Base-by-base conservation (phyloP, 2,888 invertebrate genomes). In the Branchipolynoe longqiensis region DNA sequence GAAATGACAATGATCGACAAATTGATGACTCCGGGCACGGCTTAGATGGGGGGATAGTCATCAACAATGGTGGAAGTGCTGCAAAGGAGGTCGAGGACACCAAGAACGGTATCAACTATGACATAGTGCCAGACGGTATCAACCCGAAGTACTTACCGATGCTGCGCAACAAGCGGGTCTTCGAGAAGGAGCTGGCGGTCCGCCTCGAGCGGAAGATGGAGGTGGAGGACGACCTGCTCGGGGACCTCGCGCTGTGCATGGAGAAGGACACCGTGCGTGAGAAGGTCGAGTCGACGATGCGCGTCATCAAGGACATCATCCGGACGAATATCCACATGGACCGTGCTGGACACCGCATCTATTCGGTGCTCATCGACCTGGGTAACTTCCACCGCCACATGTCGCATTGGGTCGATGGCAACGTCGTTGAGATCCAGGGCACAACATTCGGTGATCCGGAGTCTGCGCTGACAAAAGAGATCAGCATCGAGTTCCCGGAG, bases 401-500 rank as follows among this genome's bases (percentile, higher is more conserved):
- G 28, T 12, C 25, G 14, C 78, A 48, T 28, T 4, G 3, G 1
- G 54, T 78, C 14, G 28, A 41, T 1, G 78, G 54, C 6, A 28
- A 48, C 31, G n/a, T 41, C 0, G 78, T 78, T 28, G 18, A 12
- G 6, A 40, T 78, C 14, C 25, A 40, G 54, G 78, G 78, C 41
- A 48, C 78, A n/a, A 78, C 78, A 0, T 48, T 41, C 48, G 78
- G 78, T 12, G 41, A 41, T 18, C 48, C 41, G n/a, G 78, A 78
- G 28, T 14, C 22, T 25, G 78, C 54, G 6, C 48, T 78, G 28
- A 25, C 48, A 8, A 78, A 78, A 25, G 78, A 48, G 25, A 12
- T 78, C 3, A 25, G 41, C 14, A 40, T 78, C 14, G 78, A 78
- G 54, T 78, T 78, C 31, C 78, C 78, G 48, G 78, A 78, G 8